Conservation (phyloP, 2,888 invertebrate genomes). For the Drosophila acutilabella region DNA sequence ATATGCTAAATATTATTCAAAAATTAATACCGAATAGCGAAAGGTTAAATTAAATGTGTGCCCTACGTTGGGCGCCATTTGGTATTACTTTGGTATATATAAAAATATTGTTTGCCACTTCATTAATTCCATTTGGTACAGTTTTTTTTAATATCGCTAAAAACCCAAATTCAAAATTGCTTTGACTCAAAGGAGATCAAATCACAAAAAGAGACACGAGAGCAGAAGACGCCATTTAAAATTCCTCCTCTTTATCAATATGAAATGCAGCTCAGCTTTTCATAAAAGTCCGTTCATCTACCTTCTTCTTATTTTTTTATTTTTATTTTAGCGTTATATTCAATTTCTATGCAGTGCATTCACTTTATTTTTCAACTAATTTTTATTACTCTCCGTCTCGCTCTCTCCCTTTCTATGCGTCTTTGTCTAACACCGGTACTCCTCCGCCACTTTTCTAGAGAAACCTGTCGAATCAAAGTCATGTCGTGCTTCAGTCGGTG, state of each 20-base stretch:
- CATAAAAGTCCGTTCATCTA: conserved; percentile 36
- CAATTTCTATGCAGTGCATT: conserved; percentile 74
- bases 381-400: conserved; percentile 58
- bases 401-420: conserved; percentile 38
- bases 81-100: background rate
- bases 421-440: background rate
- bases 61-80: conserved; percentile 6
- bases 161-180: conserved; percentile 25
- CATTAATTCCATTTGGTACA: conserved; percentile 7
- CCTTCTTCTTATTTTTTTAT: background rate
- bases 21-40: background rate
- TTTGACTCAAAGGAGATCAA: conserved; percentile 58
- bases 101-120: conserved; percentile 20
- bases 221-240: conserved; percentile 44
- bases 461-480: conserved; percentile 85
- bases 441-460: conserved; percentile 63
- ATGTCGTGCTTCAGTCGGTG: conserved; percentile 84
- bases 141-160: conserved; percentile 38
- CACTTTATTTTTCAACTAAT: conserved; percentile 70
- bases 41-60: background rate
- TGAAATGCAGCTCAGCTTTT: conserved; percentile 32
- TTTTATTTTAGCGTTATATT: conserved; percentile 59
- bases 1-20: background rate
- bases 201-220: conserved; percentile 33
- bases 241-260: conserved; percentile 45